Base-by-base conservation (phyloP, 1,140 invertebrate genomes). In the Drosophila melanica region DNA sequence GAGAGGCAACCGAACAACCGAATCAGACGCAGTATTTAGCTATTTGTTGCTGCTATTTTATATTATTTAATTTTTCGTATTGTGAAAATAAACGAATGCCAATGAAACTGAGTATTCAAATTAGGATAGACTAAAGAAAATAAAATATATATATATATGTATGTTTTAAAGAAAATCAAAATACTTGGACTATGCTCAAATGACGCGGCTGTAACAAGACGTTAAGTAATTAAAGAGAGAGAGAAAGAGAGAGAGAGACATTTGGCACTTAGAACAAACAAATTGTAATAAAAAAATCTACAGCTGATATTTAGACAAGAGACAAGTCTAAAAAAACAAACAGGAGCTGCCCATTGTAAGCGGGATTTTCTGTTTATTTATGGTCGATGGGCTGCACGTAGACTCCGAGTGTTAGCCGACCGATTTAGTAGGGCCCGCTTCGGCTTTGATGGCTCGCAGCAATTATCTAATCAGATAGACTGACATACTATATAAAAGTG, bases 391-490 rank as follows among this genome's bases (percentile, higher is more conserved):
- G 9, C 3, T 3, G 2, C 68, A 70, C 68, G 68, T 65, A 70
- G 35, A 5, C 33, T 16, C 5, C 35, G 60, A 64, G 50, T 65
- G 51, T 33, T 37, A 39, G 14, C 33, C 59, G n/a, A 39, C 4
- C 27, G 9, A 3, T 3, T 3, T 14, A 33, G 55, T 35, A 23
- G 18, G 18, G n/a, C 30, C 63, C 63, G 45, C 63, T 9, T 30
- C 14, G 16, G 30, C 14, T 42, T 44, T 53, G 63, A 67, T 72
- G 63, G 59, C 30, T 72, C 37, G 18, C 44, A 33, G 5, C 9
- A 67, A 67, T 72, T 72, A 72, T 67, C 69, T 72, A 72, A 72
- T 72, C 69, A 35, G 27, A 20, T 23, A 51, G 69, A 66, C 63
- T 48, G 67, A 54, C 67, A 63, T 54, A 8, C 45, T 44, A 47